Conservation (phyloP, 2,888 invertebrate species). For the Lasioglossum pauxillum region DNA sequence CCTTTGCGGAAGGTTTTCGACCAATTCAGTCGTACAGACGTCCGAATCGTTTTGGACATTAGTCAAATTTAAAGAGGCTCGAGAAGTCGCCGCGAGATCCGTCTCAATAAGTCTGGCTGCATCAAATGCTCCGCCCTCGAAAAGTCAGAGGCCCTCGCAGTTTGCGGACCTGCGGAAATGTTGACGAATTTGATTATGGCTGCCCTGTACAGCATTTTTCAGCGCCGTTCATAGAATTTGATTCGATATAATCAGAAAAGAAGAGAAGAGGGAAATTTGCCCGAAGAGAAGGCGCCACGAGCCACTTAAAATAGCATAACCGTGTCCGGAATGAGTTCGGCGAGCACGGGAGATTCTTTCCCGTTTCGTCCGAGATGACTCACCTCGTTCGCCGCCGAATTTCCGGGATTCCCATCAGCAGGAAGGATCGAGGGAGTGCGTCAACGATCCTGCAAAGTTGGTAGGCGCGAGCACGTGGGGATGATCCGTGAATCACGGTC, state of each 20-base stretch:
- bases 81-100: background rate
- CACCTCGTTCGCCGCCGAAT: background rate
- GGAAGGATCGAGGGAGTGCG: background rate
- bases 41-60: slow-evolving; percentile 11
- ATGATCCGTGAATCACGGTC: slow-evolving; percentile 62
- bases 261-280: background rate
- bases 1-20: background rate
- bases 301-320: background rate
- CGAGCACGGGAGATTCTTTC: background rate
- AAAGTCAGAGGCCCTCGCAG: background rate
- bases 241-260: background rate
- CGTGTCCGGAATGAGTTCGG: background rate
- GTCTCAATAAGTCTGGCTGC: background rate
- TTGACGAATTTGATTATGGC: background rate
- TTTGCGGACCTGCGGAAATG: background rate
- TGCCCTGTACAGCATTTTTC: background rate
- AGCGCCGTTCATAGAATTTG: background rate
- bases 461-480: background rate
- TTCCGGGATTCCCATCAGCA: background rate
- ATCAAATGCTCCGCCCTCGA: background rate
- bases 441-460: background rate
- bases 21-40: slow-evolving; percentile 9
- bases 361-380: background rate
- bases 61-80: background rate
- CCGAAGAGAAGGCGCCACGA: background rate